These are phyloP conservation scores for Tinamus guttatus DNA, from an alignment of 2,113 vertebrate species.

Conservation along the genomic window DNA sequence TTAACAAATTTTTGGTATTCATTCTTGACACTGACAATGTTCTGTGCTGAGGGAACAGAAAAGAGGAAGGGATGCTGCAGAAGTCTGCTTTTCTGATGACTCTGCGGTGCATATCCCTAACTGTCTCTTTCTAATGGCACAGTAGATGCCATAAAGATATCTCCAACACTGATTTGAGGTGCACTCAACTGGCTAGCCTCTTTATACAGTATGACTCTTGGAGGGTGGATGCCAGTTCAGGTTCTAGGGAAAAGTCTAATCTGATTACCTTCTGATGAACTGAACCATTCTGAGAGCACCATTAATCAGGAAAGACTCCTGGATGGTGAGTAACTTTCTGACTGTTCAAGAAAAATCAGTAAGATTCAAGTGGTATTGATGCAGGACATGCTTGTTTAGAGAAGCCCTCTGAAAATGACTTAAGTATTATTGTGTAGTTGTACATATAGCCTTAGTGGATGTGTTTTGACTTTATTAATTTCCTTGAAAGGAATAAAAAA, in stretches of 20 bases:
- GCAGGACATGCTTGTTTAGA: constrained; percentile 52
- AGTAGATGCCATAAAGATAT: constrained; percentile 22
- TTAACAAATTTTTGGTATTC: background rate
- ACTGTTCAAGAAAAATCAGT: constrained; percentile 61
- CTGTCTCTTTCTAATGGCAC: constrained; percentile 14
- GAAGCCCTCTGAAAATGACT: constrained; percentile 39
- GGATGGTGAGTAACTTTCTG: constrained; percentile 74
- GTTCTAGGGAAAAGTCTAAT: constrained; percentile 61
- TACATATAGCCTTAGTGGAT: background rate
- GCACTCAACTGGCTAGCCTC: constrained; percentile 44
- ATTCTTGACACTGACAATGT: background rate
- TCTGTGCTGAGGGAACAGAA: constrained; percentile 79
- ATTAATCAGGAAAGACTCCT: constrained; percentile 74
- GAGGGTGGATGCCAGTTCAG: constrained; percentile 20
- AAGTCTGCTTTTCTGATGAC: constrained; percentile 54
- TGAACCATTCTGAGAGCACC: constrained; percentile 75
- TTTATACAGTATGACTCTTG: constrained; percentile 30
- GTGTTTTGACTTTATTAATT: constrained; percentile 35
- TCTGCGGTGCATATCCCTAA: background rate
- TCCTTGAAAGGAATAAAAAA: constrained; percentile 28
- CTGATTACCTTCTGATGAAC: constrained; percentile 63
- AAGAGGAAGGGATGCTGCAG: constrained; percentile 41
- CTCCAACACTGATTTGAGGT: constrained; percentile 16
- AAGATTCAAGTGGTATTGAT: constrained; percentile 42
- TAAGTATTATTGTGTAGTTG: constrained; percentile 32